Evolutionary conservation across 2,113 vertebrate species (phyloP), one percentile per base, ranked within the genome.

Genomic region (Bujurquina vittata): DNA sequence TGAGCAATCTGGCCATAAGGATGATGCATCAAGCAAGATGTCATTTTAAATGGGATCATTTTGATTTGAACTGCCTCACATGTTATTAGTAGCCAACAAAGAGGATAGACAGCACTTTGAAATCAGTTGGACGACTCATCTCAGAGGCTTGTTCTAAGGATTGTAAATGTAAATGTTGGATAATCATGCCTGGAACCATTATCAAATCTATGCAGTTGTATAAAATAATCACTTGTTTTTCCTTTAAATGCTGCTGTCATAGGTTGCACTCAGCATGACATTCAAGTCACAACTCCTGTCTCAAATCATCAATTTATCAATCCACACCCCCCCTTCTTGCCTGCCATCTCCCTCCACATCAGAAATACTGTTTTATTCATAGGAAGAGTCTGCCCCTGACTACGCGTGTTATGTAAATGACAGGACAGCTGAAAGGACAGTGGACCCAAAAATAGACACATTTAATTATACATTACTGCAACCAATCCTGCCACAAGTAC

Each of bases 21-120:
- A 67, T 14, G 58, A 80, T 43, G 84, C 75, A 74, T 84, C n/a
- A 57, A 65, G 79, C 62, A 35, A 69, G 77, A 69, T 77, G 46
- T 14, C 10, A 75, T 56, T 82, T 83, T 43, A 75, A 81, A 89
- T 83, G 4, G 55, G 43, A 72, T 79, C 5, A 17, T 63, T 84
- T 35, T 62, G 78, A 84, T 54, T 60, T n/a, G 37, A 76, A 59
- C 54, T 26, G 35, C 46, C 40, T 75, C 35, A 10, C 29, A 57
- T 85, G 37, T 79, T 43, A 75, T 79, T 56, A 33, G 63, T 14
- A 49, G 23, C 29, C 35, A 46, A 8, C 59, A 61, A 22, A 61
- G 81, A 75, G 57, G 65, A 33, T 31, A 31, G 26, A 31, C n/a
- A 10, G 31, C 2, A 6, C 55, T 62, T 83, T 37, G 11, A 59